Conservation (phyloP, 2,888 invertebrate genomes). For the Nephrotoma guestfalica region DNA sequence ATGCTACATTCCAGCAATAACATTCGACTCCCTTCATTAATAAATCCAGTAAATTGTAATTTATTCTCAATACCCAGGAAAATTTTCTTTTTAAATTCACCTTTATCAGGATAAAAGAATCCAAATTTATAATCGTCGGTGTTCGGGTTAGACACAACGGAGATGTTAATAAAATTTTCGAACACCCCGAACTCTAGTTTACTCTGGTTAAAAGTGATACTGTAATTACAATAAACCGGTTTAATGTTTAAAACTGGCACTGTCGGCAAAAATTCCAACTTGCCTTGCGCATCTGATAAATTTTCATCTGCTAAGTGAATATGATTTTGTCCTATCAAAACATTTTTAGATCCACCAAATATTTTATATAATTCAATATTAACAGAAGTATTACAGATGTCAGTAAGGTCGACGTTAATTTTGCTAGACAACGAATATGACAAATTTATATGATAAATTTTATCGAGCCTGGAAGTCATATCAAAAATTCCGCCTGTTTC, state of each 20-base stretch:
- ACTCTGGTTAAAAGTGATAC: background rate
- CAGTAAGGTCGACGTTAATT: background rate
- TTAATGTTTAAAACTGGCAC: background rate
- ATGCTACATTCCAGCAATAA: background rate
- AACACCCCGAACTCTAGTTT: background rate
- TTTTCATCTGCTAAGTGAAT: background rate
- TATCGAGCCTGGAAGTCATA: background rate
- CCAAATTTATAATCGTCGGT: background rate
- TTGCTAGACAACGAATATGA: background rate
- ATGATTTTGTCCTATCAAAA: background rate
- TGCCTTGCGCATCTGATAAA: background rate
- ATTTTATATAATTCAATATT: background rate
- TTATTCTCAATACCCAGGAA: background rate
- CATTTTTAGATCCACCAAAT: background rate
- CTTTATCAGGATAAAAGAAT: background rate
- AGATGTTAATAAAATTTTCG: background rate
- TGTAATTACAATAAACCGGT: background rate
- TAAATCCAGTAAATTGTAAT: background rate
- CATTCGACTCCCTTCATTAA: background rate
- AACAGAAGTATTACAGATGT: background rate
- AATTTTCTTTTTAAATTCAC: background rate
- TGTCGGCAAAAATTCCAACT: background rate
- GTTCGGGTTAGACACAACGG: background rate
- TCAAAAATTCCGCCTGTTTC: background rate
- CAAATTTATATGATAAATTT: background rate